Percentiles rank a stretch among this genome's conserved stretches.
Conservation (phyloP, 2,113 vertebrate genomes). For the Limnothrissa miodon region DNA sequence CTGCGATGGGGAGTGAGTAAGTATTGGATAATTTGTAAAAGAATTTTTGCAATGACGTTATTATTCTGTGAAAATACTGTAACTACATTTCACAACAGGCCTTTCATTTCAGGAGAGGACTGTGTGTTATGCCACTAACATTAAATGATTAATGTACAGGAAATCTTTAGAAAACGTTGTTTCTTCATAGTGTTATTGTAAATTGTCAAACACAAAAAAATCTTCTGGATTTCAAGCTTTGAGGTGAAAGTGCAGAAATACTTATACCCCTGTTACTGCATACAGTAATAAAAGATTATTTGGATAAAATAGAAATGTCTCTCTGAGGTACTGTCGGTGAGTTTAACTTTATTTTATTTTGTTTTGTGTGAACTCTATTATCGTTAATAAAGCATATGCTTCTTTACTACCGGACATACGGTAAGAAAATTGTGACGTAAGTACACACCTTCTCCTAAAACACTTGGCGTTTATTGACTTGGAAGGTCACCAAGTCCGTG, state of each 20-base stretch:
- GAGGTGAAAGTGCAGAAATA: slow-evolving; percentile 7
- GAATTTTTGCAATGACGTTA: background rate
- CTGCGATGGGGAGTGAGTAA: background rate
- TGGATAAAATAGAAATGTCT: background rate
- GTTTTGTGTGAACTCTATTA: background rate
- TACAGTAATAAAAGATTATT: background rate
- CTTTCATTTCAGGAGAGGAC: background rate
- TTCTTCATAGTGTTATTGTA: background rate
- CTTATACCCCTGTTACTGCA: background rate
- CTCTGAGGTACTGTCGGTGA: background rate
- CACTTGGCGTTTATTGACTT: slow-evolving; percentile 28
- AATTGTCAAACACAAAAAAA: too few species aligned
- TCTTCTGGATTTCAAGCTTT: background rate
- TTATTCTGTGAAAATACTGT: background rate
- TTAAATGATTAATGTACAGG: background rate
- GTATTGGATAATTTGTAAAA: background rate
- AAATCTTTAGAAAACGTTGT: background rate
- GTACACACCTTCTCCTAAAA: slow-evolving; percentile 55
- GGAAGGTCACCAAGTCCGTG: slow-evolving; percentile 57
- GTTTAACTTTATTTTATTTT: background rate
- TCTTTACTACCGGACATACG: slow-evolving; percentile 57
- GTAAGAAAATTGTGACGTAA: slow-evolving; percentile 56
- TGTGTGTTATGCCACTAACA: slow-evolving; percentile 2
- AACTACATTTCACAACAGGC: background rate
- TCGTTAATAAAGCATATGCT: too few species aligned